These are phyloP conservation scores for Allolobophora icterica DNA, from an alignment of 2,888 invertebrate genomes.

Conservation along the genomic window DNA sequence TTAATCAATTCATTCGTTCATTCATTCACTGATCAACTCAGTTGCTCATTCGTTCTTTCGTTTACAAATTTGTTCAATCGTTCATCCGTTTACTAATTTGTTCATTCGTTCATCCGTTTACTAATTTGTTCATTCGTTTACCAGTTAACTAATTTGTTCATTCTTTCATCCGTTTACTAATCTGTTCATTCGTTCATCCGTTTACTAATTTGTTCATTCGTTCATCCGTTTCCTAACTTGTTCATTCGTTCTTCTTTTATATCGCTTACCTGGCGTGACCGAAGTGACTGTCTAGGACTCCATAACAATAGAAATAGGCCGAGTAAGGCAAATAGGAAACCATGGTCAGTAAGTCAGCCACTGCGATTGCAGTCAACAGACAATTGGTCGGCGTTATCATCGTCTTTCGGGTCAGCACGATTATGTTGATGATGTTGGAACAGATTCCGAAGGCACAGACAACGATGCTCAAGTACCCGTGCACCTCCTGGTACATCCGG, in stretches of 20 bases:
- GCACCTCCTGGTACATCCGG: slow-evolving; percentile 67
- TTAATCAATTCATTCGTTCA: no score
- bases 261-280: slow-evolving; percentile 49
- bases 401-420: slow-evolving; percentile 81
- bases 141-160: background rate
- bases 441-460: slow-evolving; percentile 90
- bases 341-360: slow-evolving; percentile 89
- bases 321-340: slow-evolving; percentile 77
- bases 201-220: background rate
- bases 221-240: background rate
- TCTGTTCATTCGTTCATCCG: background rate
- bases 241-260: background rate
- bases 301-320: slow-evolving; percentile 47
- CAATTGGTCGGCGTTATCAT: slow-evolving; percentile 89
- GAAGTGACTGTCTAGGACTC: slow-evolving; percentile 21
- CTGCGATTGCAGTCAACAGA: slow-evolving; percentile 82
- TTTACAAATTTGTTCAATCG: no score
- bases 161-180: background rate
- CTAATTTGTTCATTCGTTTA: no score
- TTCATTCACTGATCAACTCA: no score
- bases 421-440: slow-evolving; percentile 88
- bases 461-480: slow-evolving; percentile 83
- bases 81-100: no score
- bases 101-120: background rate
- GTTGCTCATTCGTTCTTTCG: no score